A percentile compares a stretch with the other conserved stretches of the same genome.
phyloP scores from a whole-genome alignment of 2,797 vertebrate genomes.

The Enteromius paludinosus region DNA sequence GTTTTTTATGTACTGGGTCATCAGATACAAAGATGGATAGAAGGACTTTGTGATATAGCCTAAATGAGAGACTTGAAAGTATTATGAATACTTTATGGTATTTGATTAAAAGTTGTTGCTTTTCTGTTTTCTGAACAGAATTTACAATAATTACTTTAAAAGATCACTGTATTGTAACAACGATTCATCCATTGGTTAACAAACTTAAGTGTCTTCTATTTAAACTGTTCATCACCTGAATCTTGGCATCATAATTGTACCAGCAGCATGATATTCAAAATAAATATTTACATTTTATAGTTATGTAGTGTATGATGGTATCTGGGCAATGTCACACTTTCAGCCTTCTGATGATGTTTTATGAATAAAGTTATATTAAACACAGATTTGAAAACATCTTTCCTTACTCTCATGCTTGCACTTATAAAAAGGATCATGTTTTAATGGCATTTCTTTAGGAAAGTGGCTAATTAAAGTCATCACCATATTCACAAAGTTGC shows the following conservation, averaged over 20 bases:
- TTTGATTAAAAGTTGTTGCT: not conserved
- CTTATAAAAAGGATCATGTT: not conserved
- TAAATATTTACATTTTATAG: not conserved
- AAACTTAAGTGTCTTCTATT: not conserved
- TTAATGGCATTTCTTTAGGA: not conserved
- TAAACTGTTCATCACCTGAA: not conserved
- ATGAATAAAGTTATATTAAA: not conserved
- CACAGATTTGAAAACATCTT: not conserved
- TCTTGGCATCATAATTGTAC: not conserved
- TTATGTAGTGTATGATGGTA: no score
- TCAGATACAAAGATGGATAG: slow-evolving; percentile 1
- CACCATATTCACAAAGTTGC: not conserved
- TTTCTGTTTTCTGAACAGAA: not conserved
- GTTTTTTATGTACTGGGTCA: not conserved
- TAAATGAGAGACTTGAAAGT: not conserved
- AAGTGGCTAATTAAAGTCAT: not conserved
- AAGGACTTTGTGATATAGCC: not conserved
- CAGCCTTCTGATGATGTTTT: not conserved
- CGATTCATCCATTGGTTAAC: not conserved
- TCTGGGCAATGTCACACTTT: not conserved
- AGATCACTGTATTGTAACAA: not conserved
- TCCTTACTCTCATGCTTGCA: not conserved
- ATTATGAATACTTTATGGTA: not conserved
- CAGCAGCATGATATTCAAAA: not conserved
- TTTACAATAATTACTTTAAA: not conserved